A percentile compares a stretch with the other conserved stretches of the same genome.
These are phyloP conservation scores for Diadema setosum DNA, from an alignment of 35 echinoderm and acorn worm genomes.

Conservation along the genomic window DNA sequence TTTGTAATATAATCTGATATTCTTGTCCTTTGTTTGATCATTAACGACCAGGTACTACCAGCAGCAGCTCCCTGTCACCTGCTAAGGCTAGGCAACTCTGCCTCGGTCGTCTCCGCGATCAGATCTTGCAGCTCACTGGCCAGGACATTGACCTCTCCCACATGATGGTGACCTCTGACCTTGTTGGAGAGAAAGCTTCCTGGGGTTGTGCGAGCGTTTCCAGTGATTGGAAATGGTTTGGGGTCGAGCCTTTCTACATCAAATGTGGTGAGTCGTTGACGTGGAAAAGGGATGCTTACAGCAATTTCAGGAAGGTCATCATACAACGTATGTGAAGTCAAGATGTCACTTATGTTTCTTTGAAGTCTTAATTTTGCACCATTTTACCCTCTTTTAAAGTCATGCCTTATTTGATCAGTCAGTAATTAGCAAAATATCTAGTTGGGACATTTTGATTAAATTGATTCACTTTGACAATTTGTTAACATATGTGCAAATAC, in stretches of 20 bases:
- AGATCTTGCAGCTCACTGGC: constrained; percentile 56
- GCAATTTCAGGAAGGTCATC: too few relatives aligned
- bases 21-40: too few relatives aligned
- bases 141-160: constrained; percentile 75
- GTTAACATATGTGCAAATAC: too few relatives aligned
- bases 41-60: constrained; percentile 22
- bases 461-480: too few relatives aligned
- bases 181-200: neutral
- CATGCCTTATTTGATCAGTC: too few relatives aligned
- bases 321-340: too few relatives aligned
- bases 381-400: too few relatives aligned
- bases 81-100: constrained; percentile 39
- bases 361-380: too few relatives aligned
- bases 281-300: neutral
- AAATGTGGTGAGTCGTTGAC: constrained; percentile 58
- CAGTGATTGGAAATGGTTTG: constrained; percentile 45
- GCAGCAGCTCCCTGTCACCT: constrained; percentile 1
- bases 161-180: constrained; percentile 49
- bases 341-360: too few relatives aligned
- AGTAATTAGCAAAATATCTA: too few relatives aligned
- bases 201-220: neutral
- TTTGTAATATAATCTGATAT: too few relatives aligned
- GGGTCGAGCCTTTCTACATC: constrained; percentile 84
- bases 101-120: constrained; percentile 60
- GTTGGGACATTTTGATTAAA: too few relatives aligned